A percentile compares a stretch with the other conserved stretches of the same genome.
These are phyloP conservation scores for Apodemia zela DNA, from an alignment of 2,888 invertebrate genomes.

Conservation along the genomic window DNA sequence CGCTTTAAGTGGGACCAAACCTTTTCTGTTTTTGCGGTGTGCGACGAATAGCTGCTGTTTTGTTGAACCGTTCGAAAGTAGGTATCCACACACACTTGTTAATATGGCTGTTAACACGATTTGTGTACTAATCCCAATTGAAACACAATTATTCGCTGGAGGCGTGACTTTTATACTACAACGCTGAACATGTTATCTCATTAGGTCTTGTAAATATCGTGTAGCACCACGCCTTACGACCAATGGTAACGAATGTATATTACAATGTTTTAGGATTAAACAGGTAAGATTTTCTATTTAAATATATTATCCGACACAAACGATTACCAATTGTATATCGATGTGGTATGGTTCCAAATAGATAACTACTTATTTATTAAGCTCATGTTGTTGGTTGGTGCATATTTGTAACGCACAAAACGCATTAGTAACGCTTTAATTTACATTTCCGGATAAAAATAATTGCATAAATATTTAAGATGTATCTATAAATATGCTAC, in stretches of 20 bases:
- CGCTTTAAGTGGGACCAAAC: slow-evolving; percentile 28
- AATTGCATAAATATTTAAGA: background rate
- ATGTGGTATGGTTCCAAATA: slow-evolving; percentile 29
- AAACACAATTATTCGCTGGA: slow-evolving; percentile 51
- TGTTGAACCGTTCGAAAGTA: slow-evolving; percentile 17
- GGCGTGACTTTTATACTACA: slow-evolving; percentile 45
- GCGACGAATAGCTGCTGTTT: slow-evolving; percentile 27
- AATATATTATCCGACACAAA: slow-evolving; percentile 25
- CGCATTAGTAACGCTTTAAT: slow-evolving; percentile 21
- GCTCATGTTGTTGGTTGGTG: background rate
- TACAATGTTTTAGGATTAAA: slow-evolving; percentile 29
- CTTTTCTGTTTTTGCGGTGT: slow-evolving; percentile 13
- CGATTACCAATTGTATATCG: slow-evolving; percentile 32
- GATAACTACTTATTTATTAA: background rate
- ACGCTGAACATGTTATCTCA: slow-evolving; percentile 30
- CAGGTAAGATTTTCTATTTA: slow-evolving; percentile 23
- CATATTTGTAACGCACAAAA: slow-evolving; percentile 23
- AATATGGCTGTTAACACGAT: slow-evolving; percentile 63
- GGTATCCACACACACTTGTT: slow-evolving; percentile 37
- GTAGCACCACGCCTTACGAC: slow-evolving; percentile 41
- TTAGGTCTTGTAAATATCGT: slow-evolving; percentile 31
- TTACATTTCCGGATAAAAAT: background rate
- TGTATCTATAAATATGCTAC: background rate
- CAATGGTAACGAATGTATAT: slow-evolving; percentile 33
- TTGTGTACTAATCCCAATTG: slow-evolving; percentile 52